Conservation (phyloP, 2,113 vertebrate species). For the Sterrhoptilus dennistouni region DNA sequence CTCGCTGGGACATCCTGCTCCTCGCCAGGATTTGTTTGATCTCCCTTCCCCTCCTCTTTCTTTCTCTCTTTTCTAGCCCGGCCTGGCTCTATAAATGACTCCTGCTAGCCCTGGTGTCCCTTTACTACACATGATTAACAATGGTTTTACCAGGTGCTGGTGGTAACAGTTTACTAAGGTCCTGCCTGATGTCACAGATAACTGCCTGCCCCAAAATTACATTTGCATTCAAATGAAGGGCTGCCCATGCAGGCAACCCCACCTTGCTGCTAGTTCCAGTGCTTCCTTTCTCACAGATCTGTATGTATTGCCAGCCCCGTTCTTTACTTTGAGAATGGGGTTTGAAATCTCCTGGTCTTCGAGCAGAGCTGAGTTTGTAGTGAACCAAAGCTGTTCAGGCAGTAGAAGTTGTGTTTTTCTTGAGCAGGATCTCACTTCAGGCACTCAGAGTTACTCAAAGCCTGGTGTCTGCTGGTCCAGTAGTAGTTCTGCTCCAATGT, state of each 20-base stretch:
- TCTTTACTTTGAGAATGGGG: background rate
- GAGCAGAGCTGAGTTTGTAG: background rate
- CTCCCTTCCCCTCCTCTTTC: conserved; percentile 63
- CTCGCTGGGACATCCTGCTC: conserved; percentile 82
- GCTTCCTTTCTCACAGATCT: conserved; percentile 71
- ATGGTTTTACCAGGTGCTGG: conserved; percentile 85
- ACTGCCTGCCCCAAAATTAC: conserved; percentile 78
- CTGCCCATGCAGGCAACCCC: conserved; percentile 73
- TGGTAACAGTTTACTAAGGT: conserved; percentile 81
- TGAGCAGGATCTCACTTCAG: background rate
- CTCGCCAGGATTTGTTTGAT: conserved; percentile 50
- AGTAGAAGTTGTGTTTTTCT: background rate
- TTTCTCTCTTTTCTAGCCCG: conserved; percentile 69
- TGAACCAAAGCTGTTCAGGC: background rate
- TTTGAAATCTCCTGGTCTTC: background rate
- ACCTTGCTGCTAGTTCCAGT: conserved; percentile 77
- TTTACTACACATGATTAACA: conserved; percentile 87
- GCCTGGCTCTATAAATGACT: conserved; percentile 76
- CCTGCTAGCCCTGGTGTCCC: conserved; percentile 77
- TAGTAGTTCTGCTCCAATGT: background rate
- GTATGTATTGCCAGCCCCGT: background rate
- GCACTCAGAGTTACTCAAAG: background rate
- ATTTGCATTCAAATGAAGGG: conserved; percentile 92
- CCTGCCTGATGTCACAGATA: conserved; percentile 84
- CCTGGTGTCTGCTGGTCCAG: background rate